These are phyloP conservation scores for Rhincodon typus DNA, from an alignment of 2,797 vertebrate species.

Conservation along the genomic window DNA sequence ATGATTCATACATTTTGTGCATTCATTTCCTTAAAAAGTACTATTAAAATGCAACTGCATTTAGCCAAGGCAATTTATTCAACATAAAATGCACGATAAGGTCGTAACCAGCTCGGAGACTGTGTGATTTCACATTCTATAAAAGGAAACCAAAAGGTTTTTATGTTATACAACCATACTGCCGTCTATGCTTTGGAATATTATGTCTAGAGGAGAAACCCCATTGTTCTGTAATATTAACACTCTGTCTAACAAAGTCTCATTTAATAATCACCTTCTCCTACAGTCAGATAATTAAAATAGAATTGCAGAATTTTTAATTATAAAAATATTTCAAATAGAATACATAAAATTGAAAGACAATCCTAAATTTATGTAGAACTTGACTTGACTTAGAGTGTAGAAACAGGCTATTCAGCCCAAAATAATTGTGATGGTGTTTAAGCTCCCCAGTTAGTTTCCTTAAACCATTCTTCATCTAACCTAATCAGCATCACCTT, in stretches of 20 bases:
- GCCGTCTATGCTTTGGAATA: background rate
- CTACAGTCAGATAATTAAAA: background rate
- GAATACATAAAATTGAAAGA: background rate
- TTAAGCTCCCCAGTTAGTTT: background rate
- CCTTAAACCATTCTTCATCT: background rate
- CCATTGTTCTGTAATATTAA: background rate
- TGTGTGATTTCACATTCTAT: background rate
- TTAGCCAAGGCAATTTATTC: background rate
- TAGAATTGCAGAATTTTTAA: background rate
- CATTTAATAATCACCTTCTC: background rate
- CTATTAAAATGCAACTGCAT: background rate
- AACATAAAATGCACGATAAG: background rate
- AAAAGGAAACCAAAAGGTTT: background rate
- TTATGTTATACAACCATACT: background rate
- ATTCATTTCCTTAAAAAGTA: background rate
- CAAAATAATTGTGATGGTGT: background rate
- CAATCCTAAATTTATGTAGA: background rate
- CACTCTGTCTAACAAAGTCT: background rate
- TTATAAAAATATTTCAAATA: background rate
- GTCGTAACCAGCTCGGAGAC: background rate
- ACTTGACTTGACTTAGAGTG: background rate
- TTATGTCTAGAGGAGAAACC: background rate
- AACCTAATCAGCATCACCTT: background rate
- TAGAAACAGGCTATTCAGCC: background rate
- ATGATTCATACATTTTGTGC: background rate